These are phyloP conservation scores for Zosterops japonicus DNA, from an alignment of 2,113 vertebrate genomes.

Conservation along the genomic window DNA sequence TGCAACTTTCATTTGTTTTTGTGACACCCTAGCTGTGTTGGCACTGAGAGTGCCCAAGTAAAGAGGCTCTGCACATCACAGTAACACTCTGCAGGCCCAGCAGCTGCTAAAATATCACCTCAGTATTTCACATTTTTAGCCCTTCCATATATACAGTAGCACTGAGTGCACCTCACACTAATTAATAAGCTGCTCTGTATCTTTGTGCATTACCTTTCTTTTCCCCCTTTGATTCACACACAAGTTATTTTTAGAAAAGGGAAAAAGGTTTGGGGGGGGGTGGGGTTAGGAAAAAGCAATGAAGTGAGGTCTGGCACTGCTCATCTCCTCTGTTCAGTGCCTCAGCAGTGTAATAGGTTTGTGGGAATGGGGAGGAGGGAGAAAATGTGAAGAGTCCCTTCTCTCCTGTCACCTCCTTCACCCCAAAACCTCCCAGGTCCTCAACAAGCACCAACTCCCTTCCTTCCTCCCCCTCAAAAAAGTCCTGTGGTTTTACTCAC, in stretches of 20 bases:
- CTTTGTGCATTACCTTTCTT: slow-evolving; percentile 18
- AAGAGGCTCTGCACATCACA: not conserved
- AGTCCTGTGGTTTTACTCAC: not conserved
- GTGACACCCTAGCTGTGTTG: not conserved
- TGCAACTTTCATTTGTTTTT: not conserved
- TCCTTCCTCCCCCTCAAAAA: not conserved
- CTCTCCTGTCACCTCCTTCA: not conserved
- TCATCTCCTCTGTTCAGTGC: not conserved
- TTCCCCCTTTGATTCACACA: slow-evolving; percentile 34
- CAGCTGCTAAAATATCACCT: not conserved
- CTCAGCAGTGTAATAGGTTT: not conserved
- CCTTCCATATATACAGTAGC: not conserved
- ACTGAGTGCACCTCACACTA: slow-evolving; percentile 30
- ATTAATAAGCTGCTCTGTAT: slow-evolving; percentile 55
- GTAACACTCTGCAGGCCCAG: not conserved
- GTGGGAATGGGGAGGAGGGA: not conserved
- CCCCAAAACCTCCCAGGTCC: not conserved
- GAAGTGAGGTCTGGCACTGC: not conserved
- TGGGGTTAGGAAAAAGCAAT: not conserved
- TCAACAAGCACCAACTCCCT: not conserved
- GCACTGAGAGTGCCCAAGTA: not conserved
- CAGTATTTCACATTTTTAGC: not conserved
- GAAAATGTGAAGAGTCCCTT: not conserved
- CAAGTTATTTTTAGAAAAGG: slow-evolving; percentile 58
- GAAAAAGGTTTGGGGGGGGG: not conserved